Evolutionary conservation across 2,797 vertebrate species (phyloP).

Genomic region (Crocodylus rhombifer): DNA sequence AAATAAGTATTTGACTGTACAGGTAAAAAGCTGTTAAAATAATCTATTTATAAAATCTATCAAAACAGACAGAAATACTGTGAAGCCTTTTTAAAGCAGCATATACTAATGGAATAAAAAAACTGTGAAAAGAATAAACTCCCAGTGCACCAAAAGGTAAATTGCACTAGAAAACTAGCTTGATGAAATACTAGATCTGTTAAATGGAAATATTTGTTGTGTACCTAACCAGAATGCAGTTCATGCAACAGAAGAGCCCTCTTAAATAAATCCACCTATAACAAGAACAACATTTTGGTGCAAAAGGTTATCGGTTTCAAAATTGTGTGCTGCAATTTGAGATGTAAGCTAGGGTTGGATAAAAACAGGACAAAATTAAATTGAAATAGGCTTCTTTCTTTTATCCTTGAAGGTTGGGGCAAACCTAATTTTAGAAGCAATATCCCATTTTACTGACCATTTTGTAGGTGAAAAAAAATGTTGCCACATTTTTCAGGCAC

Average conservation of each 20-base stretch:
- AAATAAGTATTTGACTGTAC: background rate
- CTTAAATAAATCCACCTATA: background rate
- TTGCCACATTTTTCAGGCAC: background rate
- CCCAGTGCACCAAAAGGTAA: background rate
- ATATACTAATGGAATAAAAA: background rate
- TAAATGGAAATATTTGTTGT: background rate
- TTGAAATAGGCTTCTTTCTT: background rate
- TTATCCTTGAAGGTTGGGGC: background rate
- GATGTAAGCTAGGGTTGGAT: background rate
- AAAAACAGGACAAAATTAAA: background rate
- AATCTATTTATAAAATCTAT: background rate
- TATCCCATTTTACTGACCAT: background rate
- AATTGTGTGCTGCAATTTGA: background rate
- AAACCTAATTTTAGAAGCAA: background rate
- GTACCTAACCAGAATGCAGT: background rate
- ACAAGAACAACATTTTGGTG: fast-evolving
- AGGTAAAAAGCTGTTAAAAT: background rate
- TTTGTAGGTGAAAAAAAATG: background rate
- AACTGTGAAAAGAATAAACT: background rate
- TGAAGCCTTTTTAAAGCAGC: background rate
- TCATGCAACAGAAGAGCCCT: background rate
- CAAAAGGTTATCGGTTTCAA: background rate
- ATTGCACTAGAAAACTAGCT: background rate
- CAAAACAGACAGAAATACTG: background rate
- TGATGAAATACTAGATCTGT: background rate